A percentile compares a stretch with the other conserved stretches of the same genome.
phyloP scores from a whole-genome alignment of 2,888 invertebrate genomes.

The Agrotis segetum region DNA sequence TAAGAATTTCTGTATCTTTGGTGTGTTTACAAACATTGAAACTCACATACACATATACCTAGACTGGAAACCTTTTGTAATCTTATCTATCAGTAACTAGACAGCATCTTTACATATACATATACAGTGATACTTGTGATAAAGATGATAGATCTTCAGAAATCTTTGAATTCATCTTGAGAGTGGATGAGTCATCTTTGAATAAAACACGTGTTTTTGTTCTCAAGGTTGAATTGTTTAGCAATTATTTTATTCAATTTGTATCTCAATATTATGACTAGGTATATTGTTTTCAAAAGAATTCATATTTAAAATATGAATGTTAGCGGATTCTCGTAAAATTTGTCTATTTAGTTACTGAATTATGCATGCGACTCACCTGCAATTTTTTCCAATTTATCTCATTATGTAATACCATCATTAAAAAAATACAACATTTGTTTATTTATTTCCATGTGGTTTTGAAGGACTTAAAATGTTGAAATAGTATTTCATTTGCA shows the following conservation, averaged over 20 bases:
- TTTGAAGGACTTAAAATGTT: too few species aligned
- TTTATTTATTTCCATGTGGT: too few species aligned
- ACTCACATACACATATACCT: too few species aligned
- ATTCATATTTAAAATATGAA: neutral
- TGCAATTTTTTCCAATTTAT: too few species aligned
- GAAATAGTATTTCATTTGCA: too few species aligned
- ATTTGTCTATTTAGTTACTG: neutral
- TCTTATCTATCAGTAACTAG: constrained; percentile 24
- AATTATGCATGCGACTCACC: neutral
- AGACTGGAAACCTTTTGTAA: neutral
- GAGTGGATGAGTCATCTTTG: neutral
- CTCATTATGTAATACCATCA: too few species aligned
- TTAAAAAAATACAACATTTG: too few species aligned
- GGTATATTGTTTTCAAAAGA: neutral
- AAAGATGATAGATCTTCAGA: neutral
- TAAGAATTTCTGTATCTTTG: too few species aligned
- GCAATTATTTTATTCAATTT: neutral
- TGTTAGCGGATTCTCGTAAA: neutral
- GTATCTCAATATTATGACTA: neutral
- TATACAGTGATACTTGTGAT: neutral
- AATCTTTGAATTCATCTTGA: constrained; percentile 13
- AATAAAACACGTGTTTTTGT: constrained; percentile 2
- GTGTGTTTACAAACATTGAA: too few species aligned
- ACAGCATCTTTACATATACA: neutral
- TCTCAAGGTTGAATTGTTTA: constrained; percentile 3